Base-by-base conservation (phyloP, 2,888 invertebrate species). In the Cephus sareptanus region DNA sequence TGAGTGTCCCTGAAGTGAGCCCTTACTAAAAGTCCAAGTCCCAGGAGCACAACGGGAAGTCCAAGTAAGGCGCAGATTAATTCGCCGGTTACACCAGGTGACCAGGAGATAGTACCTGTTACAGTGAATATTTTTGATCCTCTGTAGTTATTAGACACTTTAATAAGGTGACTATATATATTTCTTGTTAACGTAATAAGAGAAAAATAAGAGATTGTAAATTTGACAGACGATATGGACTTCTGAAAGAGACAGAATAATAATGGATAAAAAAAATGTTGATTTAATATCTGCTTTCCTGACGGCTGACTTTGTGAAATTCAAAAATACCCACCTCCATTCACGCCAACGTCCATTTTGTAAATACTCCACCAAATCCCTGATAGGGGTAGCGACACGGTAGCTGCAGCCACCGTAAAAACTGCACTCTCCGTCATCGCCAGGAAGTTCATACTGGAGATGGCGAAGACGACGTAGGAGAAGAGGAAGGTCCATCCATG, bases 291-390 rank as follows among this genome's bases (percentile, higher is more conserved):
- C 2, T 40, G 0, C 1, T 6, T 15, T 40, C 15, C 6, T 40
- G 15, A 2, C 23, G 9, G 23, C 15, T 56, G 23, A 56, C 23
- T 23, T 6, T 4, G 9, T 23, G 2, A 23, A 56, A 23, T 23
- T 23, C 9, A 1, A 56, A 56, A 9, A 23, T 56, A 23, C 81
- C 81, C 70, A 90, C 92, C 91, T 80, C 92, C 91, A 76, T 90
- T 88, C 34, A 87, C 83, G 69, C 92, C 87, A 40, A 87, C 88
- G 75, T 92, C 90, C 89, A 93, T 91, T 81, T 92, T 92, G 84
- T 93, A 93, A 75, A 94, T 87, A 74, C 94, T 93, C 94, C 94
- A 94, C 93, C 93, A 94, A 81, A 94, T 92, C 30, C 93, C 93
- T 68, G 93, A 92, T 12, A 94, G 83, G 4, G 94, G 94, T 71